Base-by-base conservation (phyloP, 2,113 vertebrate species). In the Paedocypris sp. region DNA sequence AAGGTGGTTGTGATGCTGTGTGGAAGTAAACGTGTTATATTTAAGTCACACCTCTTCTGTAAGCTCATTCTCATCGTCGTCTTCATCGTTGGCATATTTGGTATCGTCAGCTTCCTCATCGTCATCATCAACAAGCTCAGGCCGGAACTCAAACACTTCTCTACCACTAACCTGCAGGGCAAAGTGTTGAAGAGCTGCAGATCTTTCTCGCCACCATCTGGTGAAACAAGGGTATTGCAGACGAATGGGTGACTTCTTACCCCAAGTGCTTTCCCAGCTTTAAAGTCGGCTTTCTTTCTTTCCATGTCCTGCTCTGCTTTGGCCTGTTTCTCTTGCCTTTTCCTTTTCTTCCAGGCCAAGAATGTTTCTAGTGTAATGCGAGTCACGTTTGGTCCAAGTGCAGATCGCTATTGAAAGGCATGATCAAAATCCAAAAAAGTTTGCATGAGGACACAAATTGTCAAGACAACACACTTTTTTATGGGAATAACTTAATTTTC, bases 331-430 rank as follows among this genome's bases (percentile, higher is more conserved):
- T 99, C 94, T 88, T 95, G 90, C 88, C 94, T 87, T 86, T 97
- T 99, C 75, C 91, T 91, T 83, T 91, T 98, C 74, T 99, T 99
- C 95, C 95, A 99, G 1, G 91, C 89, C 77, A 99, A 87, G 76
- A 99, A 99, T 49, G 91, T 93, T 72, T 97, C 95, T 86, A 99
- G 80, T 22, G 95, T 99, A 79, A 99, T 97, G 75, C 94, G 92
- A 50, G 94, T 95, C 75, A 99, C 94, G 10, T 94, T 90, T 75
- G 78, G 25, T 67, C 95, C 95, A 68, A 99, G 81, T 53, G 91
- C 91, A 45, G 90, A 77, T 62, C 95, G 88, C 95, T 99, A 79
- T 2, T 36, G 41, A 22, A 38, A 31, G 6, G 15, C 38, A 4
- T 50, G n/a, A 22, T 6, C n/a, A n/a, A n/a, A 2, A 20, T 12